Evolutionary conservation across 2,888 invertebrate genomes (phyloP).

Genomic region (Aspidiotus destructor): DNA sequence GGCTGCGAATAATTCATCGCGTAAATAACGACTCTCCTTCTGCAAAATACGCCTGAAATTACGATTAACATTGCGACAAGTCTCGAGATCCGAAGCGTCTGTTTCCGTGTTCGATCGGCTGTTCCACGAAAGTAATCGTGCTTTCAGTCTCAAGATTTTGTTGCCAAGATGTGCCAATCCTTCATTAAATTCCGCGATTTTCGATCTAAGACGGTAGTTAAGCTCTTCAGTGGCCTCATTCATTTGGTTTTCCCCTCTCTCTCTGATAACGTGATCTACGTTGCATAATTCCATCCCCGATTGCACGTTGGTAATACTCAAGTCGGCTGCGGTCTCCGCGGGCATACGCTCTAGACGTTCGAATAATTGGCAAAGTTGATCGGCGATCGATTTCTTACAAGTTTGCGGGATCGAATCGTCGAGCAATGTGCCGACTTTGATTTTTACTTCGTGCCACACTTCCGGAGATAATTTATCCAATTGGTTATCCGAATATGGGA

Average conservation of each 20-base stretch:
- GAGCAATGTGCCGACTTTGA: constrained; percentile 6
- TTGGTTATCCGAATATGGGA: not conserved
- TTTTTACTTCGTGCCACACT: constrained; percentile 5
- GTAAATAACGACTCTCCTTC: constrained; percentile 20
- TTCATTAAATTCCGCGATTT: constrained; percentile 14
- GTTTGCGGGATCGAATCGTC: not conserved
- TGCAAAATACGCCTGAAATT: constrained; percentile 22
- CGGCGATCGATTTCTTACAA: constrained; percentile 1
- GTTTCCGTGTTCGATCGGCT: not conserved
- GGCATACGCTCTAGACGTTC: constrained; percentile 2
- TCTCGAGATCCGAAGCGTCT: constrained; percentile 1
- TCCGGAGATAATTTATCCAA: constrained; percentile 9
- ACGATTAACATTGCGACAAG: constrained; percentile 12
- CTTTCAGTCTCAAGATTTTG: constrained; percentile 9
- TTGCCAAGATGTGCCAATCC: constrained; percentile 6
- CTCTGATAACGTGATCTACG: not conserved
- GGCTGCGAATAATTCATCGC: constrained; percentile 22
- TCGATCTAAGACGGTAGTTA: not conserved
- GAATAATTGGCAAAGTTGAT: constrained; percentile 3
- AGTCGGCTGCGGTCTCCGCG: not conserved
- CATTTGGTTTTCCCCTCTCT: not conserved
- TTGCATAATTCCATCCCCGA: not conserved
- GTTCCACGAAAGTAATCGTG: constrained; percentile 8
- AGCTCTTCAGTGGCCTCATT: not conserved
- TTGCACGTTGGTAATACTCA: not conserved